A percentile compares a stretch with the other conserved stretches of the same genome.
phyloP scores from a whole-genome alignment of 1,140 invertebrate genomes.

The Linepithema humile region DNA sequence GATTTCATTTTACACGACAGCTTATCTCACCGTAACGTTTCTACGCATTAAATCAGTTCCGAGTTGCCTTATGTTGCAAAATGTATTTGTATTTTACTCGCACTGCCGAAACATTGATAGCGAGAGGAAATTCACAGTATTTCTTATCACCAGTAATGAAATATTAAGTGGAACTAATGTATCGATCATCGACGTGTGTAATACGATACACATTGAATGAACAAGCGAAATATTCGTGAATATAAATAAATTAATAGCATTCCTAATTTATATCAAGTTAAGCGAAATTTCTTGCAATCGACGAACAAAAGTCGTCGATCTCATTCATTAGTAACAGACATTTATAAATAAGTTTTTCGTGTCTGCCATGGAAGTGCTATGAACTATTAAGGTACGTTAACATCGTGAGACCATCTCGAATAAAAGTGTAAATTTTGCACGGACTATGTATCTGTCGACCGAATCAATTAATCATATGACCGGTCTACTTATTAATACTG shows the following conservation, averaged over 20 bases:
- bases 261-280: neutral
- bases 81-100: neutral
- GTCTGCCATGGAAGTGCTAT: neutral
- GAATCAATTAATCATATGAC: conserved; percentile 74
- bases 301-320: neutral
- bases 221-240: neutral
- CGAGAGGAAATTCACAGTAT: neutral
- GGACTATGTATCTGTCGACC: conserved; percentile 55
- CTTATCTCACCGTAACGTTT: neutral
- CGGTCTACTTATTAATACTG: neutral
- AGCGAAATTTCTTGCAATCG: conserved; percentile 19
- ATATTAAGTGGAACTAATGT: conserved; percentile 10
- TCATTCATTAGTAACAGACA: neutral
- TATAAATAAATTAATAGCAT: conserved; percentile 8
- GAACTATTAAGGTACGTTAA: conserved; percentile 19
- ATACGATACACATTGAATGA: neutral
- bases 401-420: conserved; percentile 19
- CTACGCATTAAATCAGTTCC: neutral
- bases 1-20: neutral
- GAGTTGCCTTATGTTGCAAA: neutral
- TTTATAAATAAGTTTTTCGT: conserved; percentile 7
- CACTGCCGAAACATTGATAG: neutral
- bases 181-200: conserved; percentile 23
- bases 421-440: conserved; percentile 63
- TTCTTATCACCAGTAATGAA: neutral